These are phyloP conservation scores for Suillia variegata DNA, from an alignment of 2,888 invertebrate genomes.

Conservation along the genomic window DNA sequence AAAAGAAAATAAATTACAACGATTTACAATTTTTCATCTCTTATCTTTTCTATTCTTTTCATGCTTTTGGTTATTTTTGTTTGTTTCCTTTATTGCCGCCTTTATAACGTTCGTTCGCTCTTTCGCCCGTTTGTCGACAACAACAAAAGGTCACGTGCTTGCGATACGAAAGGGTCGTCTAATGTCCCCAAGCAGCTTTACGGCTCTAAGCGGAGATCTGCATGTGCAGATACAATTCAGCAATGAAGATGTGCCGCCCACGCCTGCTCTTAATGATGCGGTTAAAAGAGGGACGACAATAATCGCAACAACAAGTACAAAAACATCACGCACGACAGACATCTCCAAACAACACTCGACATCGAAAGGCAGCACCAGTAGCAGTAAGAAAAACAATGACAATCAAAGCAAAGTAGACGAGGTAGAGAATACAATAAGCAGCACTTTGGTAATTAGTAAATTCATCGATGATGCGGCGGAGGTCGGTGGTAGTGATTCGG, in stretches of 20 bases:
- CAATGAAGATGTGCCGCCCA: constrained; percentile 25
- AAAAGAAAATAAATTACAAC: constrained; percentile 44
- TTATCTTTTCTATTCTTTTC: no score
- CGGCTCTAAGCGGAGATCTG: constrained; percentile 80
- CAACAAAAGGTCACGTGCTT: constrained; percentile 59
- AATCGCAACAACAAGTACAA: constrained; percentile 12
- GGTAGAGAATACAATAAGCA: constrained; percentile 50
- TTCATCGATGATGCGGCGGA: constrained; percentile 48
- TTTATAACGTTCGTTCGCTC: no score
- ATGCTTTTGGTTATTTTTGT: no score
- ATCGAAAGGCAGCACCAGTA: constrained; percentile 7
- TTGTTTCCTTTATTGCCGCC: constrained; percentile 23
- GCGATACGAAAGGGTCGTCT: constrained; percentile 63
- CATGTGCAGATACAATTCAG: constrained; percentile 69
- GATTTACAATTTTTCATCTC: constrained; percentile 34
- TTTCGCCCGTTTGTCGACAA: no score
- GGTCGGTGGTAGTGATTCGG: constrained; percentile 62
- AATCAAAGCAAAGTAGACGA: constrained; percentile 21
- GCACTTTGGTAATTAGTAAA: constrained; percentile 58
- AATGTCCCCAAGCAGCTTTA: constrained; percentile 76
- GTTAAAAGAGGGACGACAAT: no score
- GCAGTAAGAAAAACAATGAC: constrained; percentile 7
- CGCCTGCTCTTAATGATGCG: neutral
- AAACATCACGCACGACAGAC: constrained; percentile 24
- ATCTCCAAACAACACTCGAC: constrained; percentile 34